Evolutionary conservation across 2,113 vertebrate genomes (phyloP).

Genomic region (Rostratula benghalensis): DNA sequence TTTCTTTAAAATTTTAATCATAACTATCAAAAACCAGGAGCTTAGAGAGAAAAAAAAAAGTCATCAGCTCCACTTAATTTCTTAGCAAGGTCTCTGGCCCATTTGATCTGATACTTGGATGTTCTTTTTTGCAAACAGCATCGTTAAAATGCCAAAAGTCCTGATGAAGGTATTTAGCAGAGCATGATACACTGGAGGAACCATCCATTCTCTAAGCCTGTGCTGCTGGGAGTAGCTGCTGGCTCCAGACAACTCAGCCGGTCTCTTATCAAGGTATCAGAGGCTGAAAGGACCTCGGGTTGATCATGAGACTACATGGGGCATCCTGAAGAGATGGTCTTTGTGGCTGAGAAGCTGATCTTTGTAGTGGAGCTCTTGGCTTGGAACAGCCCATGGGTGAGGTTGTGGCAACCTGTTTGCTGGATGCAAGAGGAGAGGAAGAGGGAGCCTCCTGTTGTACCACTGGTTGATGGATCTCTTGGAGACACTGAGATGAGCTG

Average conservation of each 20-base stretch:
- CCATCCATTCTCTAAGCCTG: neutral
- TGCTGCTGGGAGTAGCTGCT: neutral
- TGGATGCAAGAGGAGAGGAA: neutral
- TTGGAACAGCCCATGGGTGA: neutral
- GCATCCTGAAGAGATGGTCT: neutral
- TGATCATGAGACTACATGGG: fast-evolving
- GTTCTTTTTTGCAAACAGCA: neutral
- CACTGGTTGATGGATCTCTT: fast-evolving
- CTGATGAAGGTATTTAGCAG: neutral
- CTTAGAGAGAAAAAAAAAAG: neutral
- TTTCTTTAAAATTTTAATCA: neutral
- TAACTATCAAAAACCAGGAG: neutral
- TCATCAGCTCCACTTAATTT: neutral
- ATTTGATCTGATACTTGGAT: neutral
- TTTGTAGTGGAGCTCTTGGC: neutral
- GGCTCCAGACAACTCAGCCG: neutral
- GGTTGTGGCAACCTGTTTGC: neutral
- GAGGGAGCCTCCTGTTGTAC: neutral
- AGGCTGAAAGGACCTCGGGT: neutral
- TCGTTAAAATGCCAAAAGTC: neutral
- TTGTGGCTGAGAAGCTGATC: neutral
- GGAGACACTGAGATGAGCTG: neutral
- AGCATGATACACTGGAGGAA: neutral
- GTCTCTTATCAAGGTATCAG: fast-evolving
- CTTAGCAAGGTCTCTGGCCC: neutral